phyloP scores from a whole-genome alignment of 2,113 vertebrate genomes.

The Recurvirostra avosetta region DNA sequence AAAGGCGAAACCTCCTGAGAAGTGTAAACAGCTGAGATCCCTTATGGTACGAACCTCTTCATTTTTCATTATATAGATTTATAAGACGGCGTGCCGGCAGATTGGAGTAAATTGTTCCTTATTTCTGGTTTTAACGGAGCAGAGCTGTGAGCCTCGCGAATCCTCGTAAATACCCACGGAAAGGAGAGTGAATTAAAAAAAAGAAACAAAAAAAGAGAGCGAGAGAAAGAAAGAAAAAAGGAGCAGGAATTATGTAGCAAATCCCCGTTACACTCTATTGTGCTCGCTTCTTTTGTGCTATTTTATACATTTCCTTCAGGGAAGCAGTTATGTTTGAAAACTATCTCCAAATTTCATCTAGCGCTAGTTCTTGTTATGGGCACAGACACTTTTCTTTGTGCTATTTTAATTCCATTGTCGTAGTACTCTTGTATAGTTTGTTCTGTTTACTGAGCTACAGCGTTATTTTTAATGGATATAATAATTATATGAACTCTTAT shows the following conservation, averaged over 20 bases:
- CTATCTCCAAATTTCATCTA: constrained; percentile 51
- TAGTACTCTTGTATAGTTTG: neutral
- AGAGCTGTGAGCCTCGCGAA: fast-evolving
- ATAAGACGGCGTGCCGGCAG: neutral
- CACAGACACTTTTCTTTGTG: constrained; percentile 17
- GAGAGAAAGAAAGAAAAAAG: neutral
- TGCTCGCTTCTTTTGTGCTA: constrained; percentile 22
- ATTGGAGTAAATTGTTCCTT: constrained; percentile 24
- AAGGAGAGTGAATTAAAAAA: neutral
- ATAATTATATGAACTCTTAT: constrained; percentile 41
- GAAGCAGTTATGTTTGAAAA: constrained; percentile 47
- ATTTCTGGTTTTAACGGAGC: neutral
- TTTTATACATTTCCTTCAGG: constrained; percentile 32
- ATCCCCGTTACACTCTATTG: constrained; percentile 13
- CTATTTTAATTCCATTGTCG: constrained; percentile 43
- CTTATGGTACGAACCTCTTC: constrained; percentile 21
- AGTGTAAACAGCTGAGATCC: constrained; percentile 40
- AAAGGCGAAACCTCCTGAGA: constrained; percentile 40
- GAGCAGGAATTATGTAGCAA: constrained; percentile 10
- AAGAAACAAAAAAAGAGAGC: neutral
- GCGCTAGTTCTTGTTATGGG: neutral
- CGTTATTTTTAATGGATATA: neutral
- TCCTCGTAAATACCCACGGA: neutral
- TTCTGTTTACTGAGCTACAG: constrained; percentile 13
- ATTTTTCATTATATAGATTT: constrained; percentile 40